phyloP scores from a whole-genome alignment of 2,113 vertebrate genomes.

The Lagopus leucura region DNA sequence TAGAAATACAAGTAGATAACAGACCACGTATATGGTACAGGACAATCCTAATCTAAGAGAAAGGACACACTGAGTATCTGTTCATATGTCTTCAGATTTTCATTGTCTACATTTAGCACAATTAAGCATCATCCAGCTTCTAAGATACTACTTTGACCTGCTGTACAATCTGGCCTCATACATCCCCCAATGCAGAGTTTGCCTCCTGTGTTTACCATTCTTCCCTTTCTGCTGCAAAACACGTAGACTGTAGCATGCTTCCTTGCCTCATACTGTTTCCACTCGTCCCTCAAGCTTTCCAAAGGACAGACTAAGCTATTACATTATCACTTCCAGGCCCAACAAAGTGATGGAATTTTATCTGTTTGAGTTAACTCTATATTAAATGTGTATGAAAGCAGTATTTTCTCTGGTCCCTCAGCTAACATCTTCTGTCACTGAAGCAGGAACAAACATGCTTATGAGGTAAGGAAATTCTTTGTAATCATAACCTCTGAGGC shows the following conservation, averaged over 20 bases:
- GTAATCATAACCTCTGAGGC: background rate
- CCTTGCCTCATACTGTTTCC: conserved; percentile 28
- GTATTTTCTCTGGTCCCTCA: background rate
- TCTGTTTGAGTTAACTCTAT: background rate
- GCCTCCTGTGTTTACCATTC: background rate
- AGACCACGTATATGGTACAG: background rate
- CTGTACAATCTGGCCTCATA: background rate
- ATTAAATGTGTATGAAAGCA: background rate
- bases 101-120: background rate
- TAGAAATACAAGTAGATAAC: background rate
- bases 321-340: conserved; percentile 21
- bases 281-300: conserved; percentile 29
- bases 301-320: conserved; percentile 18
- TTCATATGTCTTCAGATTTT: background rate
- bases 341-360: background rate
- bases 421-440: background rate
- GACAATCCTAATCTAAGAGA: background rate
- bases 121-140: background rate
- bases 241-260: background rate
- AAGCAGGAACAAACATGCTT: background rate
- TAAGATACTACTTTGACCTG: background rate
- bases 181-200: background rate
- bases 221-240: conserved; percentile 17
- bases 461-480: background rate
- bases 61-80: background rate